Conservation (phyloP, 2,113 vertebrate genomes). For the Alouatta palliata region DNA sequence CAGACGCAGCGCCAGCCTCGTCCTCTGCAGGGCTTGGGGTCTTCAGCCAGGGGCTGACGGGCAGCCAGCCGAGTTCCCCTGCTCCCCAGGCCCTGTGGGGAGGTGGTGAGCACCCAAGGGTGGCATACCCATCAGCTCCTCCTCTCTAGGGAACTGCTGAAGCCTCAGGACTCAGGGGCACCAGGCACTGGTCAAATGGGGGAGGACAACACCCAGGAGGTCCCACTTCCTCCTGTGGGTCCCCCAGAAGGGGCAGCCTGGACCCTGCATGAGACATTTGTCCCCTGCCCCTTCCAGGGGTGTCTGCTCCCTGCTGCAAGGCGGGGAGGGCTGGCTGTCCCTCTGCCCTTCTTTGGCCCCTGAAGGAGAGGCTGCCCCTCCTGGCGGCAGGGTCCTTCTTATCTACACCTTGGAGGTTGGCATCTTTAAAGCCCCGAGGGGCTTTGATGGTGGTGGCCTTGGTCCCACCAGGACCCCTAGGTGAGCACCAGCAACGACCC, state of each 20-base stretch:
- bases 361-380: background rate
- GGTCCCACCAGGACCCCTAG: background rate
- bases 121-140: fast-evolving
- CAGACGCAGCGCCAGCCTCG: background rate
- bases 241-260: background rate
- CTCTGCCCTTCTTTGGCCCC: background rate
- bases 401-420: background rate
- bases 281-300: no score
- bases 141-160: background rate
- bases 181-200: background rate
- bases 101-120: background rate
- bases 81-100: background rate
- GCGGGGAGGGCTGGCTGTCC: no score
- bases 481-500: fast-evolving
- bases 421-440: background rate
- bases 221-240: fast-evolving
- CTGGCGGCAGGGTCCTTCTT: background rate
- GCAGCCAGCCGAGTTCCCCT: background rate
- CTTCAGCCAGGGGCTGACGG: fast-evolving
- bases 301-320: fast-evolving
- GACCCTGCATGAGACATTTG: fast-evolving
- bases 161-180: background rate
- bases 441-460: fast-evolving
- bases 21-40: background rate
- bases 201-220: no score